Evolutionary conservation across 2,888 invertebrate genomes (phyloP), one percentile per base, ranked within the genome.

Genomic region (Perizoma affinitatum): DNA sequence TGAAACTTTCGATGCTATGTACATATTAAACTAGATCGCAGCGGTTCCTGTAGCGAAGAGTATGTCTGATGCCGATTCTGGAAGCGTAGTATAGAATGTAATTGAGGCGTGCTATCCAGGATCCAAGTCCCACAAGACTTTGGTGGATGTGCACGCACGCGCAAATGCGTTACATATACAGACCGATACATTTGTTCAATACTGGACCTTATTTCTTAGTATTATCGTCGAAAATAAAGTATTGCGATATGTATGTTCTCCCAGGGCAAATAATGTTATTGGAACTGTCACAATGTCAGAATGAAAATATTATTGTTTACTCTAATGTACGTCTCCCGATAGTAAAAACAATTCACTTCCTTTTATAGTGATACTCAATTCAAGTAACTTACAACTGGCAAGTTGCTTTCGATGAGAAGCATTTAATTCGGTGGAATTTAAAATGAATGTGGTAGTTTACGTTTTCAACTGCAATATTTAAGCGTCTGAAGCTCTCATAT

Each of bases 71-170:
- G 82, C 72, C 72, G 76, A 86, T 85, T 86, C 84, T 72, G 72
- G 66, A 66, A 79, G 75, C 83, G 82, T 83, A 82, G 1, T 80
- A 71, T 78, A 82, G 80, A 82, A 82, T 83, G 84, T 87, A 87
- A 88, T 87, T 86, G 84, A 83, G 80, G 83, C 80, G 78, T 83
- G 81, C 80, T 83, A 80, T 81, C 68, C 79, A 74, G 72, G 75
- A 72, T 73, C 72, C 69, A 67, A 68, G 70, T 82, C 84, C 84
- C 76, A 43, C 61, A 84, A 83, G 87, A 84, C 65, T 73, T 73
- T 67, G 61, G 61, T 67, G 68, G 67, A 69, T 67, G 62, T 66
- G 68, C 74, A 76, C 77, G 75, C 74, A 79, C 72, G 77, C 74
- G 73, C 73, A 72, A 73, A 73, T 69, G 66, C 61, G 58, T 61